Conservation (phyloP, 2,888 invertebrate species). For the Caenorhabditis becei region DNA sequence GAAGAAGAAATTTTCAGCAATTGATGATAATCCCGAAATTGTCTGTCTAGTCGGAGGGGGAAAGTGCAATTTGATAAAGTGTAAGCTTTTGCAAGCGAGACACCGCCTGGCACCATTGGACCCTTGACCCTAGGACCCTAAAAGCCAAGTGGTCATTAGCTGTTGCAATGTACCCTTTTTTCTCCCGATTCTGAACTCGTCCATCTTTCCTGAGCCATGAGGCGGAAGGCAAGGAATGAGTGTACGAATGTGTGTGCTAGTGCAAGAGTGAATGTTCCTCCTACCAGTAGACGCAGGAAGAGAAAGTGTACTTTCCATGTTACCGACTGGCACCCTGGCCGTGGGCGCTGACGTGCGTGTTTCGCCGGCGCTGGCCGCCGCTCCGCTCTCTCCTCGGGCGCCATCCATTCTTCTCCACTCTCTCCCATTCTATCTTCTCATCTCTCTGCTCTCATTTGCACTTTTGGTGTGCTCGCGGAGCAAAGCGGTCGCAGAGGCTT, state of each 20-base stretch:
- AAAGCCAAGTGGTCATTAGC: background rate
- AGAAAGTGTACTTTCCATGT: constrained; percentile 60
- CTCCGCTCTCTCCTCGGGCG: constrained; percentile 8
- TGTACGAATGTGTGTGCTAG: constrained; percentile 30
- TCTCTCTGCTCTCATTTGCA: constrained; percentile 19
- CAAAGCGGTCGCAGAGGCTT: background rate
- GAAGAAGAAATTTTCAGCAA: too few relatives aligned
- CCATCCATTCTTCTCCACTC: constrained; percentile 19
- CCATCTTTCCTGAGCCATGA: constrained; percentile 16
- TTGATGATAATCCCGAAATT: too few relatives aligned
- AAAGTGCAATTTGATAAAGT: too few relatives aligned
- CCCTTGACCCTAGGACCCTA: too few relatives aligned
- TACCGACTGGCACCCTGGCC: constrained; percentile 59
- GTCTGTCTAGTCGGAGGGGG: too few relatives aligned
- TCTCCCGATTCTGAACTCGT: constrained; percentile 7
- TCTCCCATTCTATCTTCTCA: background rate
- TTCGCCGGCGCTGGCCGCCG: constrained; percentile 15
- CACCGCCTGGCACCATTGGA: too few relatives aligned
- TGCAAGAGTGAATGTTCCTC: background rate
- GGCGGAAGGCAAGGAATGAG: constrained; percentile 24
- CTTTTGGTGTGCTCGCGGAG: constrained; percentile 52
- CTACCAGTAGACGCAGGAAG: constrained; percentile 48
- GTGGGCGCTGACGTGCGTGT: constrained; percentile 55
- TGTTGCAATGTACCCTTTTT: background rate
- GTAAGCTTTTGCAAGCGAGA: too few relatives aligned